Base-by-base conservation (phyloP, 2,888 invertebrate genomes). In the Steinernema carpocapsae region DNA sequence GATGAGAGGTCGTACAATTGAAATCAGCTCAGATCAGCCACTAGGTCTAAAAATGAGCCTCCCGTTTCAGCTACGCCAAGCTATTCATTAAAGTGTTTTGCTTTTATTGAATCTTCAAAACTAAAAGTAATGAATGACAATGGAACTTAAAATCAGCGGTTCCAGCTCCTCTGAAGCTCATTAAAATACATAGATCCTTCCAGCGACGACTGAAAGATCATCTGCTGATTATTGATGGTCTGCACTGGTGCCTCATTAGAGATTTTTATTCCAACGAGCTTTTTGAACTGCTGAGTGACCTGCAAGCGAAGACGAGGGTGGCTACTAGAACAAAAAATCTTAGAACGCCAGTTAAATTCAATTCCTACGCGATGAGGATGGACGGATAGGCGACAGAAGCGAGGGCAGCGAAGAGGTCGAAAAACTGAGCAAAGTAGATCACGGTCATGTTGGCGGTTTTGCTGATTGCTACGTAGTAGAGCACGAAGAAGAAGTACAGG, bases 401-500 rank as follows among this genome's bases (percentile, higher is more conserved):
- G 51, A 51, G 7, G 12, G 51, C 51, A 19, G 51, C 51, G 51
- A 51, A 51, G 12, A 51, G 51, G n/a, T 51, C 51, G 51, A 51
- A 51, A 19, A 51, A 51, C 19, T 51, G 51, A 19, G 51, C 12
- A 6, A 51, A 51, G 19, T 51, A 51, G 51, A 51, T 10, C 6
- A 51, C 51, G 6, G 51, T 51, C 6, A 12, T 6, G 19, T 51
- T 51, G 51, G 51, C 51, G 14, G 19, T n/a, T 51, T 51, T 10
- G 19, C 51, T 10, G 14, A 51, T 6, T 6, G 51, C 51, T 6
- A 51, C 51, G 51, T 51, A 51, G 51, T 51, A 51, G 19, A 51
- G 51, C 14, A 51, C 51, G 51, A 51, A 51, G 51, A 51, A 51
- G 51, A 51, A 51, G 51, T 51, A 51, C 12, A 51, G 6, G 19